These are phyloP conservation scores for Eurystomus glaucurus DNA, from an alignment of 2,797 vertebrate genomes.

Conservation along the genomic window DNA sequence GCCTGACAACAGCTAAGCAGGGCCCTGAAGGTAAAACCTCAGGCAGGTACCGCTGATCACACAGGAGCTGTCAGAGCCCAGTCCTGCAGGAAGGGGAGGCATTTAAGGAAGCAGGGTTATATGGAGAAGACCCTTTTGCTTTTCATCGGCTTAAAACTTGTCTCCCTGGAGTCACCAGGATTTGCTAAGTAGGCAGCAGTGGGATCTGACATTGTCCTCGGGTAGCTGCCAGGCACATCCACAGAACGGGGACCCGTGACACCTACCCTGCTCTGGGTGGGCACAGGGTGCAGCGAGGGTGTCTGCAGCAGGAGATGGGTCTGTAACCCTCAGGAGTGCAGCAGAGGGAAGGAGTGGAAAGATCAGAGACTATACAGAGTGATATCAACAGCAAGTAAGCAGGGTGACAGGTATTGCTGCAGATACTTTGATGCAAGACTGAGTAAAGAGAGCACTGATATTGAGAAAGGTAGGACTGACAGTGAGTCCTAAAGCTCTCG, in stretches of 20 bases:
- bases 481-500: neutral
- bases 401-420: neutral
- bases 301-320: neutral
- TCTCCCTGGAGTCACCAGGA: neutral
- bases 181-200: neutral
- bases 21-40: neutral
- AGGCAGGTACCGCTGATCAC: neutral
- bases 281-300: neutral
- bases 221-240: neutral
- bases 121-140: neutral
- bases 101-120: rapidly evolving
- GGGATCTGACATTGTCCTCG: neutral
- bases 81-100: rapidly evolving
- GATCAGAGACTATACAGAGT: neutral
- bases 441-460: neutral
- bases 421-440: neutral
- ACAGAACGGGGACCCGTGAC: neutral
- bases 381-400: neutral
- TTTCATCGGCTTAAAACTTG: neutral
- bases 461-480: neutral
- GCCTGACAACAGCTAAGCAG: neutral
- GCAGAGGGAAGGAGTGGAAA: neutral
- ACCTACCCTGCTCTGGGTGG: neutral
- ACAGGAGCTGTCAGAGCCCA: neutral
- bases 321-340: neutral